Evolutionary conservation across 1,140 invertebrate species (phyloP).

Genomic region (Plodia interpunctella): DNA sequence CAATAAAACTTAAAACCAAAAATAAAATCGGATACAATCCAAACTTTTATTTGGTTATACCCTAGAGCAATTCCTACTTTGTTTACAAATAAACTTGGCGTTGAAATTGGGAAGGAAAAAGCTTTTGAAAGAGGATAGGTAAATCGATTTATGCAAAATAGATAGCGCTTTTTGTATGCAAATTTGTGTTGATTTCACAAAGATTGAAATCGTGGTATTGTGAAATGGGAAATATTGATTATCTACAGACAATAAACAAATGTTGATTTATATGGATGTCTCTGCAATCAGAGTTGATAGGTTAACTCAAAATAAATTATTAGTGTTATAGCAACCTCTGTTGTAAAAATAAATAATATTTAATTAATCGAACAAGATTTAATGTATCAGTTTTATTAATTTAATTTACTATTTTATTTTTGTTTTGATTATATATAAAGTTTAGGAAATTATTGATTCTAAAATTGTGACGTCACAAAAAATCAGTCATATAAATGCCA

Average conservation of each 20-base stretch:
- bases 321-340: too few relatives aligned
- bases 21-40: conserved; percentile 33
- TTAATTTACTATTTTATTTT: too few relatives aligned
- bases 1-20: conserved; percentile 33
- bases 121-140: conserved; percentile 67
- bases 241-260: conserved; percentile 36
- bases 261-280: background rate
- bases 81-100: conserved; percentile 71
- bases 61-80: conserved; percentile 69
- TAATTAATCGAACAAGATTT: too few relatives aligned
- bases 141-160: conserved; percentile 74
- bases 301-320: too few relatives aligned
- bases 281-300: background rate
- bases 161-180: conserved; percentile 71
- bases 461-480: too few relatives aligned
- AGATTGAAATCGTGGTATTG: conserved; percentile 66
- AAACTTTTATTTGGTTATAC: conserved; percentile 70
- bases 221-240: conserved; percentile 53
- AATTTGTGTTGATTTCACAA: conserved; percentile 69
- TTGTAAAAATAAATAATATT: too few relatives aligned
- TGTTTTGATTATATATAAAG: too few relatives aligned
- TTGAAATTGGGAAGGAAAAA: conserved; percentile 65
- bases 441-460: too few relatives aligned
- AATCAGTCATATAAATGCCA: too few relatives aligned
- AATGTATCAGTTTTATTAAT: too few relatives aligned